Percentiles rank a stretch among this genome's conserved stretches.
Conservation (phyloP, 2,797 vertebrate species). For the Danio albolineatus region DNA sequence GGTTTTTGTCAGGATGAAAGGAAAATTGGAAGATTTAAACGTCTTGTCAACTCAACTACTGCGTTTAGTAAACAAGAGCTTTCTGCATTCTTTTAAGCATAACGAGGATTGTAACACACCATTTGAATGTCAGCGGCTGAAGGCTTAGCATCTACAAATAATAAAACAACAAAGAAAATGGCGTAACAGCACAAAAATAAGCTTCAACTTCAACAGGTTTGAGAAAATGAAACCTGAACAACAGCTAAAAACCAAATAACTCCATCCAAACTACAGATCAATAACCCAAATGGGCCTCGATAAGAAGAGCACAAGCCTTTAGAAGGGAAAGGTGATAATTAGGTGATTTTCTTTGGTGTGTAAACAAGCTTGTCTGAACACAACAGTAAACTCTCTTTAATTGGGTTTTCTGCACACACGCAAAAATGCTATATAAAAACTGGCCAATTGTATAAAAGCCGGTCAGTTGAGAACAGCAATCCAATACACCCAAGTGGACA, state of each 20-base stretch:
- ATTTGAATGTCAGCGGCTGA: conserved; percentile 21
- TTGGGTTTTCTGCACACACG: background rate
- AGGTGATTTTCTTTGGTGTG: background rate
- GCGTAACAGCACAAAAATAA: background rate
- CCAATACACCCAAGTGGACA: background rate
- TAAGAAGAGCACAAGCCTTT: conserved; percentile 1
- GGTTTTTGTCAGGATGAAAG: conserved; percentile 16
- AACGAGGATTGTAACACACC: background rate
- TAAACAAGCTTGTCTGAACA: conserved; percentile 29
- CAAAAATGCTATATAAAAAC: background rate
- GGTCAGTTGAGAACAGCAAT: conserved; percentile 2
- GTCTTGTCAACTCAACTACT: conserved; percentile 12
- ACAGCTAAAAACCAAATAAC: conserved; percentile 2
- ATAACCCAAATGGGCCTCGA: conserved; percentile 6
- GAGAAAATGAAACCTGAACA: background rate
- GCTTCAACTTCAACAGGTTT: background rate
- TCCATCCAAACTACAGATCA: background rate
- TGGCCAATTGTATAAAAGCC: background rate
- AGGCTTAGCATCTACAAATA: conserved; percentile 8
- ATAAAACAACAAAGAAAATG: conserved; percentile 14
- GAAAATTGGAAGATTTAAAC: conserved; percentile 9
- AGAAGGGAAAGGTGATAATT: background rate
- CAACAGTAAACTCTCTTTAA: background rate
- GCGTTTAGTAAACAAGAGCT: conserved; percentile 14
- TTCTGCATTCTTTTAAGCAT: conserved; percentile 5